phyloP scores from a whole-genome alignment of 2,888 invertebrate genomes.

The Steromphala cineraria region DNA sequence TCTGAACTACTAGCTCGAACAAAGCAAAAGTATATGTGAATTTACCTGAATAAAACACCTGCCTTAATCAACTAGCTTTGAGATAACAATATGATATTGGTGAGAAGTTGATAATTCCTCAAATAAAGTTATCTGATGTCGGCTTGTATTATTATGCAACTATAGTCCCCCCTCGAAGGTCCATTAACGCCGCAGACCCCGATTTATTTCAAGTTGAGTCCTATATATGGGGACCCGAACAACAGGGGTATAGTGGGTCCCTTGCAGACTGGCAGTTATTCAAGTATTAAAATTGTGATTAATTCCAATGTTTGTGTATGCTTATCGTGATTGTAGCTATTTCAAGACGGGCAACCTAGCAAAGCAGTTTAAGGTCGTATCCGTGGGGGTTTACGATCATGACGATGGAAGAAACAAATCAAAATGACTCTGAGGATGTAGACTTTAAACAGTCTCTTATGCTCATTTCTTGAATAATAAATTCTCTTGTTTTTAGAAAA shows the following conservation, averaged over 20 bases:
- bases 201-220: background rate
- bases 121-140: background rate
- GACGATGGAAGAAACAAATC: too few species aligned
- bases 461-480: background rate
- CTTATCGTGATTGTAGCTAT: background rate
- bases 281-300: background rate
- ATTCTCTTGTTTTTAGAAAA: too few species aligned
- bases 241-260: background rate
- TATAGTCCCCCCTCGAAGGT: background rate
- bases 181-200: background rate
- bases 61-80: too few species aligned
- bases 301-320: background rate
- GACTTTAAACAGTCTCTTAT: background rate
- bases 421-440: too few species aligned
- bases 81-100: background rate
- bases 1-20: too few species aligned
- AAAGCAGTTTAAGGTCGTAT: background rate
- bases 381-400: background rate
- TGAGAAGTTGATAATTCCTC: background rate
- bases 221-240: background rate
- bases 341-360: background rate
- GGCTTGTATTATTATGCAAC: background rate
- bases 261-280: background rate
- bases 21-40: too few species aligned
- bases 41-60: too few species aligned